Conservation (phyloP, 2,113 vertebrate genomes). For the Brachirus orientalis region DNA sequence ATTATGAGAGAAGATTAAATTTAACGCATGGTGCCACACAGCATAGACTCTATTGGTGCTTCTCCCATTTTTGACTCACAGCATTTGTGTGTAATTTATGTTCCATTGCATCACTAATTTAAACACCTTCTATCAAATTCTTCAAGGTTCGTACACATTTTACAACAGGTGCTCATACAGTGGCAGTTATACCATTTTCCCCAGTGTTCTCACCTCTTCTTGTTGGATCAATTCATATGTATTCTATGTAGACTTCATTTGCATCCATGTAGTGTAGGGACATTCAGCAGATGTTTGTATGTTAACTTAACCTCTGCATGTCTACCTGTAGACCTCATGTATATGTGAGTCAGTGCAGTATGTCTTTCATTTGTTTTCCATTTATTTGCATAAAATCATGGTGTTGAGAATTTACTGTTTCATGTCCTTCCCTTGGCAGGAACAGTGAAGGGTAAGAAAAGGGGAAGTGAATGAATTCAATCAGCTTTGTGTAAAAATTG, state of each 20-base stretch:
- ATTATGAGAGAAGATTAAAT: not conserved
- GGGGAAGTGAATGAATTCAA: slow-evolving; percentile 51
- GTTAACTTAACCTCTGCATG: slow-evolving; percentile 26
- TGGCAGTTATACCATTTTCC: too few relatives aligned
- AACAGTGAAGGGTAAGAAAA: slow-evolving; percentile 17
- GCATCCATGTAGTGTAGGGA: not conserved
- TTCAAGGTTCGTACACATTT: not conserved
- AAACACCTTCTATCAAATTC: not conserved
- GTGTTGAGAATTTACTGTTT: slow-evolving; percentile 24
- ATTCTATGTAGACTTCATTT: too few relatives aligned
- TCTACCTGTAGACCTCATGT: slow-evolving; percentile 2
- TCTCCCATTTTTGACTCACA: not conserved
- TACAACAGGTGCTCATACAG: not conserved
- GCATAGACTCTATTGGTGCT: not conserved
- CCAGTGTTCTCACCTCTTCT: not conserved
- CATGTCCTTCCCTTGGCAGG: slow-evolving; percentile 28
- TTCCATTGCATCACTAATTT: not conserved
- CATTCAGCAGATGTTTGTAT: slow-evolving; percentile 1
- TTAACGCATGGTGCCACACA: not conserved
- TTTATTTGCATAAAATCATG: slow-evolving; percentile 41
- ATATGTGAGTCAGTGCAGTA: not conserved
- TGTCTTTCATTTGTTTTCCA: slow-evolving; percentile 49
- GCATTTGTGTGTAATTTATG: too few relatives aligned
- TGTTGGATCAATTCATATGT: not conserved
- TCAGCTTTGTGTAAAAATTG: slow-evolving; percentile 69